Evolutionary conservation across 2,888 invertebrate genomes (phyloP).

Genomic region (Euzetes globulus): DNA sequence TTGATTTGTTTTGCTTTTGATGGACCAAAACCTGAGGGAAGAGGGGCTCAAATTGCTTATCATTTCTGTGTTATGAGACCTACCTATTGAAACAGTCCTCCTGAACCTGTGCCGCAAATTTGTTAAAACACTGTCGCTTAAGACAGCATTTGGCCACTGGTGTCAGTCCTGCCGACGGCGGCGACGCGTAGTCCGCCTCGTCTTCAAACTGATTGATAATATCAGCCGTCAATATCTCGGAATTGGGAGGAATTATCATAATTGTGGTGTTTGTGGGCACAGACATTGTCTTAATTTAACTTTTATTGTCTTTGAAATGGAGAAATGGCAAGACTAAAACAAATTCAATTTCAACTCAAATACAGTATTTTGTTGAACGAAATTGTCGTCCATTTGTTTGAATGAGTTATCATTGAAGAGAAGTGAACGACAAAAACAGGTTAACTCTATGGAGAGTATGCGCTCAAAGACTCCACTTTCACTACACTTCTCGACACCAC

Average conservation of each 20-base stretch:
- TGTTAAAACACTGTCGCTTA: constrained; percentile 18
- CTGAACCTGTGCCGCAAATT: constrained; percentile 26
- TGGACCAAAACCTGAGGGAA: constrained; percentile 19
- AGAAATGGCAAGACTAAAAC: not conserved
- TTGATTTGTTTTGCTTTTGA: constrained; percentile 20
- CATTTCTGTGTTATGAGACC: not conserved
- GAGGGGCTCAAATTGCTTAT: not conserved
- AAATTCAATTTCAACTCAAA: not conserved
- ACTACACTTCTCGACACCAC: not conserved
- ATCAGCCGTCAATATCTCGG: not conserved
- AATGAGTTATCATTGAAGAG: constrained; percentile 7
- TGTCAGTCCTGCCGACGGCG: constrained; percentile 1
- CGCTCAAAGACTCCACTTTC: not conserved
- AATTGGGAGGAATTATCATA: constrained; percentile 18
- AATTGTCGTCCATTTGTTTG: constrained; percentile 14
- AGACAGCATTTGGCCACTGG: constrained; percentile 26
- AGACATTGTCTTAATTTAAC: not conserved
- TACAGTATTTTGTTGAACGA: not conserved
- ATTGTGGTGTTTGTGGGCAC: constrained; percentile 1
- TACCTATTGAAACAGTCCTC: constrained; percentile 29
- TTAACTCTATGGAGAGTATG: not conserved
- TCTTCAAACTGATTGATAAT: constrained; percentile 4
- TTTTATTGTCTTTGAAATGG: not conserved
- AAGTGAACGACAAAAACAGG: not conserved
- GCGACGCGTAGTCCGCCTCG: not conserved